Conservation (phyloP, 2,797 vertebrate genomes). For the Chaetodon trifasciatus region DNA sequence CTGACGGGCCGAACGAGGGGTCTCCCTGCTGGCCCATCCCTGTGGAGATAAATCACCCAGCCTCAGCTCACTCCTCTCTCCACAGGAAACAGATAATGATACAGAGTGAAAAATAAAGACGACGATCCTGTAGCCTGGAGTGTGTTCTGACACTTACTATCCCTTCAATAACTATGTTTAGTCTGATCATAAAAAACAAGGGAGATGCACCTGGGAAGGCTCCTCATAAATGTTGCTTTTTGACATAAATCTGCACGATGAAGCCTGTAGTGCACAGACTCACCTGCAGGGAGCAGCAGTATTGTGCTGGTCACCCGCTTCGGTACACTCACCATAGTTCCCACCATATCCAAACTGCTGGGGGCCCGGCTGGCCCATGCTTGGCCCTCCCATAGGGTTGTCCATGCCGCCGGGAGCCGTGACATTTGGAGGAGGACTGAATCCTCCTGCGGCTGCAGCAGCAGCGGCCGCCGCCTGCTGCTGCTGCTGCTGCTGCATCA, state of each 20-base stretch:
- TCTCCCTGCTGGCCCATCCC: constrained; percentile 94
- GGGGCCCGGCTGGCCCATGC: constrained; percentile 91
- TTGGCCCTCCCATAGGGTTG: constrained; percentile 88
- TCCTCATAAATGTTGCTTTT: neutral
- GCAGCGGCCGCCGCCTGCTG: constrained; percentile 85
- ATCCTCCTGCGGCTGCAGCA: constrained; percentile 86
- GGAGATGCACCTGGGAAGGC: neutral
- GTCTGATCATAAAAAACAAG: constrained; percentile 11
- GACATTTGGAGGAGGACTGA: constrained; percentile 96
- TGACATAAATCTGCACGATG: neutral
- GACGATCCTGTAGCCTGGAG: neutral
- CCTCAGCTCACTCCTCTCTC: constrained; percentile 18
- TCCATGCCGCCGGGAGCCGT: constrained; percentile 94
- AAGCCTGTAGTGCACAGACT: constrained; percentile 23
- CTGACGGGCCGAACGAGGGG: constrained; percentile 90
- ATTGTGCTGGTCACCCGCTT: neutral
- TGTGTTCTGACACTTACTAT: neutral
- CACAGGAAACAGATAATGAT: neutral
- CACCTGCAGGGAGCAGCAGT: constrained; percentile 71
- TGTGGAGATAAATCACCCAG: constrained; percentile 63
- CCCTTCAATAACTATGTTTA: constrained; percentile 7
- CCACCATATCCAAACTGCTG: constrained; percentile 93
- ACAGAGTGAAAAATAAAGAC: neutral
- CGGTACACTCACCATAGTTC: constrained; percentile 88
- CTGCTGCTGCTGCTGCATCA: constrained; percentile 93